Percentiles rank a stretch among this genome's conserved stretches.
Evolutionary conservation across 2,888 invertebrate genomes (phyloP).

Genomic region (Aplocera efformata): DNA sequence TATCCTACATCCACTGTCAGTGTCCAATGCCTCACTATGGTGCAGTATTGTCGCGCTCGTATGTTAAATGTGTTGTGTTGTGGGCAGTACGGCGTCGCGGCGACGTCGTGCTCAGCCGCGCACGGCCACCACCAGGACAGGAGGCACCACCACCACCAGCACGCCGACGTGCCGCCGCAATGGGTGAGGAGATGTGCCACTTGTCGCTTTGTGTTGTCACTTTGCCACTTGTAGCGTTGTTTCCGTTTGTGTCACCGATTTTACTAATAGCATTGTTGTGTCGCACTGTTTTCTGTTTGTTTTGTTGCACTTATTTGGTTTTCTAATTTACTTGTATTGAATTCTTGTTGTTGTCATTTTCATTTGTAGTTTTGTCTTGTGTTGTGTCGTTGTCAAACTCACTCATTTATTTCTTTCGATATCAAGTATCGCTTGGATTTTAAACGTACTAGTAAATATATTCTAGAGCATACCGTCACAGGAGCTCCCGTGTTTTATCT

Average conservation of each 20-base stretch:
- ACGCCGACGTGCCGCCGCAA: constrained; percentile 75
- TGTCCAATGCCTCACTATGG: no score
- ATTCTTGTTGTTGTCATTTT: neutral
- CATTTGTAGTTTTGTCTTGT: neutral
- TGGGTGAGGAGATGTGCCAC: constrained; percentile 45
- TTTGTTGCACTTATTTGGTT: constrained; percentile 9
- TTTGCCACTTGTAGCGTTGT: constrained; percentile 2
- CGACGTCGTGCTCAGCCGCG: constrained; percentile 72
- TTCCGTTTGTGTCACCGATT: constrained; percentile 5
- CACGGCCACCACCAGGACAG: constrained; percentile 75
- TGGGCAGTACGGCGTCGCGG: constrained; percentile 75
- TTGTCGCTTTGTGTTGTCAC: constrained; percentile 14
- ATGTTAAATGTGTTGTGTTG: constrained; percentile 16
- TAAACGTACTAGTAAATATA: no score
- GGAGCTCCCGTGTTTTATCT: no score
- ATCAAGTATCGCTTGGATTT: no score
- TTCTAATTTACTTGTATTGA: neutral
- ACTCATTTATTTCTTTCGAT: no score
- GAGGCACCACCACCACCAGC: constrained; percentile 65
- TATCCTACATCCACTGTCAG: no score
- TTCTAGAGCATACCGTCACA: no score
- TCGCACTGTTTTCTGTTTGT: constrained; percentile 9
- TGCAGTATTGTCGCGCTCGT: constrained; percentile 4
- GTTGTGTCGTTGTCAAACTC: no score
- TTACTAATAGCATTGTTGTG: constrained; percentile 1